Percentiles rank a stretch among this genome's conserved stretches.
phyloP scores from a whole-genome alignment of 1,140 invertebrate genomes.

The Heliothis subflexa region DNA sequence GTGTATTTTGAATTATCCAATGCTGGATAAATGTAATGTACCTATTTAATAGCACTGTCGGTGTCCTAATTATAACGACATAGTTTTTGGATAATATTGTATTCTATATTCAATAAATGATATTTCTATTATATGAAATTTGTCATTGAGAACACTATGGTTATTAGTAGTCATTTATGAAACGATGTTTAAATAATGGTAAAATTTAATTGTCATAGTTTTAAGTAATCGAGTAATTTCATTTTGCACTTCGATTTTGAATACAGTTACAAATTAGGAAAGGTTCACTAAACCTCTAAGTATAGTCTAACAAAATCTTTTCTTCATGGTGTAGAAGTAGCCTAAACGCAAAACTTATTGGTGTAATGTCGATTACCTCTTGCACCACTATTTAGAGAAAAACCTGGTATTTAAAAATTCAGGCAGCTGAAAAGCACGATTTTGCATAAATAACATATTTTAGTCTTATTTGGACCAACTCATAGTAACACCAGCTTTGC shows the following conservation, averaged over 20 bases:
- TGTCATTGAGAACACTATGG: conserved; percentile 81
- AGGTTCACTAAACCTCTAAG: conserved; percentile 69
- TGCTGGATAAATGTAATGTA: conserved; percentile 79
- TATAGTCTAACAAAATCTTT: conserved; percentile 77
- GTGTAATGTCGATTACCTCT: conserved; percentile 62
- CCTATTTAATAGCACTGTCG: conserved; percentile 79
- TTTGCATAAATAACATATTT: conserved; percentile 44
- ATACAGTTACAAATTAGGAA: conserved; percentile 81
- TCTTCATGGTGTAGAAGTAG: conserved; percentile 79
- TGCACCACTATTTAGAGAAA: conserved; percentile 65
- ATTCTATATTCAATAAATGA: conserved; percentile 85
- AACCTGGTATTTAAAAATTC: conserved; percentile 33
- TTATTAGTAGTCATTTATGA: conserved; percentile 84
- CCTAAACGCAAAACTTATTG: conserved; percentile 67
- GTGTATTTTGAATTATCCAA: conserved; percentile 73
- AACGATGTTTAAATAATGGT: conserved; percentile 77
- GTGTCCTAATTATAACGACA: conserved; percentile 82
- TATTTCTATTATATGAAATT: conserved; percentile 85
- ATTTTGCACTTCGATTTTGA: conserved; percentile 82
- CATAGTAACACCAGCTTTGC: conserved; percentile 36
- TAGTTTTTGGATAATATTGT: conserved; percentile 85
- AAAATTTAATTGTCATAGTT: conserved; percentile 85
- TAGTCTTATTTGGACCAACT: conserved; percentile 51
- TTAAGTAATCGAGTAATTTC: conserved; percentile 83
- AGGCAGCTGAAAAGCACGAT: conserved; percentile 56